These are phyloP conservation scores for Ameiurus melas DNA, from an alignment of 2,113 vertebrate species.

Conservation along the genomic window DNA sequence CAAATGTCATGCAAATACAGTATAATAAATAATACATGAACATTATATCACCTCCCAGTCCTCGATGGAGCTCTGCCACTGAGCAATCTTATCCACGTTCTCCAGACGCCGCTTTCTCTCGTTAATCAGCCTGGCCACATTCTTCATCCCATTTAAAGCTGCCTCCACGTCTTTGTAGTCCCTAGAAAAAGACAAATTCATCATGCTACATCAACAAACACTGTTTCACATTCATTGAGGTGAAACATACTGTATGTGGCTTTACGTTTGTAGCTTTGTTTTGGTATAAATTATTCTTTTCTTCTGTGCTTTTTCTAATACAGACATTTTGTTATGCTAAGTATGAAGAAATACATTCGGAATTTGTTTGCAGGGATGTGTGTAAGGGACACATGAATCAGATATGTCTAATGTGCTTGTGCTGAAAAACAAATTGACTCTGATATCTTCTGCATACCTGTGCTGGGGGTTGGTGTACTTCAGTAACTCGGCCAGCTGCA, in stretches of 20 bases:
- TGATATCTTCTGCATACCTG: constrained; percentile 70
- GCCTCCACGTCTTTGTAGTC: constrained; percentile 95
- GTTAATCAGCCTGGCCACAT: constrained; percentile 91
- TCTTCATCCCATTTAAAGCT: constrained; percentile 94
- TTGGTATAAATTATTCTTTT: background rate
- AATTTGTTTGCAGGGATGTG: background rate
- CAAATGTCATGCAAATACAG: background rate
- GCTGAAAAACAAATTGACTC: background rate
- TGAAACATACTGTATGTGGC: background rate
- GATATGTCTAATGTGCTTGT: background rate
- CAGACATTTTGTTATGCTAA: no score
- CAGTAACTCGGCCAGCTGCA: constrained; percentile 92
- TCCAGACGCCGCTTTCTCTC: constrained; percentile 92
- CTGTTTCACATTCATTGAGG: background rate
- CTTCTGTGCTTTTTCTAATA: background rate
- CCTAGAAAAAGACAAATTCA: constrained; percentile 63
- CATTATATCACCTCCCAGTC: constrained; percentile 86
- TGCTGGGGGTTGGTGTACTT: constrained; percentile 96
- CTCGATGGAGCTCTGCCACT: constrained; percentile 95
- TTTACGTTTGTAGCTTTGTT: background rate
- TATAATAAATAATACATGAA: background rate
- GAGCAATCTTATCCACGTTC: constrained; percentile 95
- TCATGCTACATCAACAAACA: background rate
- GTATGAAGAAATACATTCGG: background rate
- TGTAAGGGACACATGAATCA: background rate